Percentiles rank a stretch among this genome's conserved stretches.
These are phyloP conservation scores for Alligator sinensis DNA, from an alignment of 2,113 vertebrate species.

Conservation along the genomic window DNA sequence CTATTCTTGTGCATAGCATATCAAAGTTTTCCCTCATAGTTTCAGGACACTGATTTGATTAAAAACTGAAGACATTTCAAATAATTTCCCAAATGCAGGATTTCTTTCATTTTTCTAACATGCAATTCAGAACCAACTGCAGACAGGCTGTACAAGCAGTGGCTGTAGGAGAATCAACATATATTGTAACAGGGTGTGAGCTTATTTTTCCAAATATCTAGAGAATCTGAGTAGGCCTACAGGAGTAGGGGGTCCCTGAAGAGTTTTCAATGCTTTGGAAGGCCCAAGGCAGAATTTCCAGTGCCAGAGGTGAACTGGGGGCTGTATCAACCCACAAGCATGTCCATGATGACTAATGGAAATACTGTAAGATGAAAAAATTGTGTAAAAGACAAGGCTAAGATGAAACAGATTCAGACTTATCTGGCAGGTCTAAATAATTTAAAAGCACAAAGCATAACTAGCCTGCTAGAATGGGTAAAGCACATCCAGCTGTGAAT, in stretches of 20 bases:
- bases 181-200: constrained; percentile 31
- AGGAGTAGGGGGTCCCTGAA: constrained; percentile 69
- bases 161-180: constrained; percentile 43
- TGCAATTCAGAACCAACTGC: not conserved
- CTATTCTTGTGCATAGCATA: not conserved
- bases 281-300: constrained; percentile 71
- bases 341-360: constrained; percentile 74
- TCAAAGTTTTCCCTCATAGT: not conserved
- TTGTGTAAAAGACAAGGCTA: constrained; percentile 70
- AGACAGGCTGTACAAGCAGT: constrained; percentile 10
- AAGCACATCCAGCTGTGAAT: constrained; percentile 70
- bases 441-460: constrained; percentile 77
- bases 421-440: constrained; percentile 78
- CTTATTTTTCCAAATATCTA: constrained; percentile 61
- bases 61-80: not conserved
- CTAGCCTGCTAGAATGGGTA: constrained; percentile 58
- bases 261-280: constrained; percentile 67
- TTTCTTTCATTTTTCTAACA: not conserved
- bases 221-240: constrained; percentile 59
- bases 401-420: constrained; percentile 78
- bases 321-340: constrained; percentile 71
- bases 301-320: constrained; percentile 69
- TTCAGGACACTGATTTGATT: not conserved
- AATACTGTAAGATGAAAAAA: constrained; percentile 69
- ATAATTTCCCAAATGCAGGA: not conserved